phyloP scores from a whole-genome alignment of 2,888 invertebrate genomes.

The Drosophila neoperkinsi region DNA sequence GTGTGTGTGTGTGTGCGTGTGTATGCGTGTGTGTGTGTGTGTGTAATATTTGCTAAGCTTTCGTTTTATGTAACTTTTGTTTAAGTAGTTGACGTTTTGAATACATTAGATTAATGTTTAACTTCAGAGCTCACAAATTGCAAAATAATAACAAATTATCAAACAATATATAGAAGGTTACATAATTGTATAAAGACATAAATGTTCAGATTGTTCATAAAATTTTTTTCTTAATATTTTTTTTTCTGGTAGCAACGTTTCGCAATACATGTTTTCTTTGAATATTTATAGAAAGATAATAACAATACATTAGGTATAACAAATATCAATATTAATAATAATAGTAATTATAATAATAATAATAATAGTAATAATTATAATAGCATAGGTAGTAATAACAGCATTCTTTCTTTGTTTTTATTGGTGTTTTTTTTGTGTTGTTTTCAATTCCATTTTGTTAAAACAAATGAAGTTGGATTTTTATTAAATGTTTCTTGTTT shows the following conservation, averaged over 20 bases:
- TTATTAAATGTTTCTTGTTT: slow-evolving; percentile 20
- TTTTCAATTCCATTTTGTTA: slow-evolving; percentile 60
- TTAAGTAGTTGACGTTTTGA: slow-evolving; percentile 45
- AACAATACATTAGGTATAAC: slow-evolving; percentile 79
- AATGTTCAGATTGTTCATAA: not conserved
- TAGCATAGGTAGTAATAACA: slow-evolving; percentile 61
- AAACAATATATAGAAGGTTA: slow-evolving; percentile 7
- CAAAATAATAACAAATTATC: slow-evolving; percentile 24
- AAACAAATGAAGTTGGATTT: slow-evolving; percentile 38
- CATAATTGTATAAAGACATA: slow-evolving; percentile 15
- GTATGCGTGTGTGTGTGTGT: not conserved
- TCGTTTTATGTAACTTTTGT: slow-evolving; percentile 29
- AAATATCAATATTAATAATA: slow-evolving; percentile 75
- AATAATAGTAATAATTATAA: slow-evolving; percentile 47
- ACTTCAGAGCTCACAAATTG: slow-evolving; percentile 40
- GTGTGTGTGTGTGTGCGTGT: not conserved
- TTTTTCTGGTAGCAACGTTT: slow-evolving; percentile 44
- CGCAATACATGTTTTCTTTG: slow-evolving; percentile 53
- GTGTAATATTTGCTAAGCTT: slow-evolving; percentile 41
- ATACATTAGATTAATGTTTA: slow-evolving; percentile 43
- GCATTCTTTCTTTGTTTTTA: slow-evolving; percentile 53
- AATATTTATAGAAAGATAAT: slow-evolving; percentile 62
- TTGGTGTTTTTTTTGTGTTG: slow-evolving; percentile 22
- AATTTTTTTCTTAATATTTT: slow-evolving; percentile 9
- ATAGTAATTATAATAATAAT: slow-evolving; percentile 63